A percentile compares a stretch with the other conserved stretches of the same genome.
Conservation (phyloP, 2,113 vertebrate species). For the Porphyrio hochstetteri region DNA sequence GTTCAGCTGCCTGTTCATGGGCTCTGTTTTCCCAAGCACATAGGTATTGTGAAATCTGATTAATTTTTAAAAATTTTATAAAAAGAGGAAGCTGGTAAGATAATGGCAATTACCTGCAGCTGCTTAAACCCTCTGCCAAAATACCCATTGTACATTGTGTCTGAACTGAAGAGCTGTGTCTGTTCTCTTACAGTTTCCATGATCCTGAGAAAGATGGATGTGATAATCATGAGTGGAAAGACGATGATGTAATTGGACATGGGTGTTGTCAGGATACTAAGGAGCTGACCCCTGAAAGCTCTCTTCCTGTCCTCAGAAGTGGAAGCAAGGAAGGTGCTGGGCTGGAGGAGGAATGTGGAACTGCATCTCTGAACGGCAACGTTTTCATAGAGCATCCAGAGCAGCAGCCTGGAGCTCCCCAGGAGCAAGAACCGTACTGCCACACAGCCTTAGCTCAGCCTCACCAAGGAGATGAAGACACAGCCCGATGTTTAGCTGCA, state of each 20-base stretch:
- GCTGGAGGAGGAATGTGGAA: not conserved
- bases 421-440: not conserved
- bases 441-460: not conserved
- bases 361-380: no score
- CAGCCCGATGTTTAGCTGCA: not conserved
- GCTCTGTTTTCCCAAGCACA: not conserved
- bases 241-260: accelerated
- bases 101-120: not conserved
- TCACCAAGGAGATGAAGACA: not conserved
- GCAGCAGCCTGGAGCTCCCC: not conserved
- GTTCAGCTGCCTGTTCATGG: not conserved
- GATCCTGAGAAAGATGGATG: not conserved
- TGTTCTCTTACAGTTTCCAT: not conserved
- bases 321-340: not conserved
- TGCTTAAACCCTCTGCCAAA: not conserved
- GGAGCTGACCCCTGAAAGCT: not conserved
- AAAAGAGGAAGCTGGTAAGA: not conserved
- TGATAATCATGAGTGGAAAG: not conserved
- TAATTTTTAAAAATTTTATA: not conserved
- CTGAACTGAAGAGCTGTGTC: not conserved
- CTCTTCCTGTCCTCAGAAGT: accelerated
- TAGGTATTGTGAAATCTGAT: not conserved
- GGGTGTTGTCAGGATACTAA: not conserved
- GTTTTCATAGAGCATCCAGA: accelerated
- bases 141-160: accelerated